These are phyloP conservation scores for Mixornis gularis DNA, from an alignment of 2,113 vertebrate species.

Conservation along the genomic window DNA sequence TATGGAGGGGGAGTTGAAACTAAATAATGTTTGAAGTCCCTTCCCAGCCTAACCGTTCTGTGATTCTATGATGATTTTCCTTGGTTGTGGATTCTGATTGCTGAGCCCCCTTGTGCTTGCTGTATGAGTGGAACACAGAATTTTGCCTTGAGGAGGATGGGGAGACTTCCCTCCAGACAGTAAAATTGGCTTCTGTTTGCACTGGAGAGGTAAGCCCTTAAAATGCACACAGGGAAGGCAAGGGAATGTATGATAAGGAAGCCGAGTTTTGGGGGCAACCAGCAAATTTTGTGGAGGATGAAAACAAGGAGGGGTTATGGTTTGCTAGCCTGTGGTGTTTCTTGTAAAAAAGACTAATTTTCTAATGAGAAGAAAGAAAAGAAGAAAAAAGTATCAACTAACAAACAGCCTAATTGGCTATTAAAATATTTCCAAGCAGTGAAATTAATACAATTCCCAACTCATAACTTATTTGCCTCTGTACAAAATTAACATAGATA, in stretches of 20 bases:
- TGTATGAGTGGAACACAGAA: background rate
- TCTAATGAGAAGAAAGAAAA: slow-evolving; percentile 8
- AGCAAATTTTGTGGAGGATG: background rate
- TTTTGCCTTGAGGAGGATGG: background rate
- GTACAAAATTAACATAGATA: slow-evolving; percentile 75
- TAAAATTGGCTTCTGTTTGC: background rate
- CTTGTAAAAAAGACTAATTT: slow-evolving; percentile 12
- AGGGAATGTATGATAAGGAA: background rate
- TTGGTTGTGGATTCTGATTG: background rate
- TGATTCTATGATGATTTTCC: background rate
- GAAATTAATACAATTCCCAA: slow-evolving; percentile 72
- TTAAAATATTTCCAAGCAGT: slow-evolving; percentile 57
- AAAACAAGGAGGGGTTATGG: background rate
- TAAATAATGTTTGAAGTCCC: background rate
- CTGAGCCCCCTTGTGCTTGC: background rate
- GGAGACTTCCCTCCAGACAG: background rate
- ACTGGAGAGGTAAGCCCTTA: background rate
- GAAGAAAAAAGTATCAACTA: background rate
- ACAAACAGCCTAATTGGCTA: slow-evolving; percentile 17
- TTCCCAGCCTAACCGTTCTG: background rate
- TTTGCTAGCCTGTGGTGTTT: background rate
- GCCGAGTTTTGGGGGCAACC: background rate
- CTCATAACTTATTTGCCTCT: slow-evolving; percentile 67
- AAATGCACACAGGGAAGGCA: background rate
- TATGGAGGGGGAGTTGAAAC: background rate